Conservation (phyloP, 2,888 invertebrate genomes). For the Ditylenchus weischeri region DNA sequence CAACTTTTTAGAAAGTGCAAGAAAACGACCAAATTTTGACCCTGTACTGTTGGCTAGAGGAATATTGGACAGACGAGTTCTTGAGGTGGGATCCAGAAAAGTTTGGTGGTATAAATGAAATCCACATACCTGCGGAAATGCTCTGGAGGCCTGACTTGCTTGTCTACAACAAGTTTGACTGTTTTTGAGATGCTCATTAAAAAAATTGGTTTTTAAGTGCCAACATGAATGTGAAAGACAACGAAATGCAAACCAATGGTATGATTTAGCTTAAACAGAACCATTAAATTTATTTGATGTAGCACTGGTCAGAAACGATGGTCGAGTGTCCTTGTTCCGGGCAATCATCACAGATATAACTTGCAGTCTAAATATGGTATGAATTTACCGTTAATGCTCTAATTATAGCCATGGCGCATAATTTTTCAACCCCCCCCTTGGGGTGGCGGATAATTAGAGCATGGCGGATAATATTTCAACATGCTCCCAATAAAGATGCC, state of each 20-base stretch:
- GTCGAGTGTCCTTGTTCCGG: constrained; percentile 51
- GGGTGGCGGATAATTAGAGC: too few species aligned
- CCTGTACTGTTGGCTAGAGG: constrained; percentile 56
- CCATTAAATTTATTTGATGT: neutral
- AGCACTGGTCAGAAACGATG: constrained; percentile 50
- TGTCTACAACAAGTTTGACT: constrained; percentile 53
- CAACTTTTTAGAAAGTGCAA: constrained; percentile 41
- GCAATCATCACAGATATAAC: constrained; percentile 57
- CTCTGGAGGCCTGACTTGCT: constrained; percentile 46
- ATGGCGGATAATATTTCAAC: too few species aligned
- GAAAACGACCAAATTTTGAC: constrained; percentile 57
- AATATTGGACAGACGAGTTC: constrained; percentile 50
- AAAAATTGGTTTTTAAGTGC: constrained; percentile 37
- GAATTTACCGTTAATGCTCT: neutral
- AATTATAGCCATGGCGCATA: too few species aligned
- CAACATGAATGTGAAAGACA: constrained; percentile 57
- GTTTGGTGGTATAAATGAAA: constrained; percentile 39
- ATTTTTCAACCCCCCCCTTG: too few species aligned
- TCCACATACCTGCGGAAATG: constrained; percentile 25
- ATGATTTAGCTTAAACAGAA: neutral
- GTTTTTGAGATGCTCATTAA: neutral
- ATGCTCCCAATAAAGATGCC: too few species aligned
- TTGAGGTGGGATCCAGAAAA: constrained; percentile 49
- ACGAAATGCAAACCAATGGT: constrained; percentile 54
- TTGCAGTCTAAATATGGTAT: constrained; percentile 46